Conservation (phyloP, 2,797 vertebrate species). For the Oryzias sinensis region DNA sequence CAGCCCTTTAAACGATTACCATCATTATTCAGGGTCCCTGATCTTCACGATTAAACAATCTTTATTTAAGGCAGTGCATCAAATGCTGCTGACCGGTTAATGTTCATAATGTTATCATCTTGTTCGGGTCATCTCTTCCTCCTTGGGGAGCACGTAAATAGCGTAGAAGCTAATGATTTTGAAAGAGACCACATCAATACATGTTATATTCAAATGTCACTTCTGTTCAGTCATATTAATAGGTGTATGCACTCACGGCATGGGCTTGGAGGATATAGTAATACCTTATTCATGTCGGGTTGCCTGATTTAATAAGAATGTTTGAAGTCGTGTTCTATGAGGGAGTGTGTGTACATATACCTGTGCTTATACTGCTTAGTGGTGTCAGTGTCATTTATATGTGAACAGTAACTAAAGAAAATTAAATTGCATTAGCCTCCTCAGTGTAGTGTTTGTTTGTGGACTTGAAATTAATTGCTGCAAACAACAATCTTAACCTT, state of each 20-base stretch:
- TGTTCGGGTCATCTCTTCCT: conserved; percentile 42
- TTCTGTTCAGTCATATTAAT: conserved; percentile 37
- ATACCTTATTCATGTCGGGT: background rate
- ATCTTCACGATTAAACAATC: conserved; percentile 57
- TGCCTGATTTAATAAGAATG: background rate
- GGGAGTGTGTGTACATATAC: background rate
- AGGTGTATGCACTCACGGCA: background rate
- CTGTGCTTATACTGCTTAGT: background rate
- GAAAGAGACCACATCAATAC: conserved; percentile 30
- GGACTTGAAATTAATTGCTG: background rate
- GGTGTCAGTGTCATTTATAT: background rate
- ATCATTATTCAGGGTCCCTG: conserved; percentile 24
- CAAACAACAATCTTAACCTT: background rate
- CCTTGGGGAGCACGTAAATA: conserved; percentile 30
- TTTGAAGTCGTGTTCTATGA: background rate
- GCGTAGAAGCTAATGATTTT: conserved; percentile 49
- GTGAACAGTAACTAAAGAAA: background rate
- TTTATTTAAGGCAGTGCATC: conserved; percentile 49
- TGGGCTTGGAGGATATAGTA: background rate
- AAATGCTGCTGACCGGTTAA: conserved; percentile 43
- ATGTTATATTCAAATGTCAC: conserved; percentile 46
- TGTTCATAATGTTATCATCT: conserved; percentile 39
- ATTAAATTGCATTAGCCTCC: background rate
- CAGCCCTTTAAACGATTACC: conserved; percentile 24
- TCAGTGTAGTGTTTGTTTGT: background rate